Evolutionary conservation across 2,888 invertebrate species (phyloP).

Genomic region (Fissipunctia ypsillon): DNA sequence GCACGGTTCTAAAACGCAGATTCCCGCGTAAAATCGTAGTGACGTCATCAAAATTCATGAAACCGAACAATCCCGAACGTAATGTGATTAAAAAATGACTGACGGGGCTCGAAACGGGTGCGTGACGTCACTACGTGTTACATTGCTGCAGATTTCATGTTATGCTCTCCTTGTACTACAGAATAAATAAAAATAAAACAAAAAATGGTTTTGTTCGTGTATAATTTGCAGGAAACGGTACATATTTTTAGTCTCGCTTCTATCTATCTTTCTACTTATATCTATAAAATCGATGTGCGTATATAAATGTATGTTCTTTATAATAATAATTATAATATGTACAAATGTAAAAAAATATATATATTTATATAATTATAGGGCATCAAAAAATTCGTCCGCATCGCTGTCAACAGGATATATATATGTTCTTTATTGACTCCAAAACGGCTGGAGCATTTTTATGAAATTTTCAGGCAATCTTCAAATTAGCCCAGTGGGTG

Average conservation of each 20-base stretch:
- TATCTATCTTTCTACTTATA: too few relatives aligned
- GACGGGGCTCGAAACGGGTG: slow-evolving; percentile 35
- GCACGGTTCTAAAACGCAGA: slow-evolving; percentile 20
- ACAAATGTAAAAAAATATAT: too few relatives aligned
- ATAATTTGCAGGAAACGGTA: neutral
- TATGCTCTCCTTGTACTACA: slow-evolving; percentile 9
- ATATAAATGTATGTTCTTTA: too few relatives aligned
- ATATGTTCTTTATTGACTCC: too few relatives aligned
- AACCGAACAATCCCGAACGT: slow-evolving; percentile 53
- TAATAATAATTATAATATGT: too few relatives aligned
- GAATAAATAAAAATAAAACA: neutral
- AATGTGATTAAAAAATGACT: slow-evolving; percentile 62
- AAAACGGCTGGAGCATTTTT: too few relatives aligned
- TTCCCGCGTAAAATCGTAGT: slow-evolving; percentile 48
- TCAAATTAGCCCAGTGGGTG: too few relatives aligned
- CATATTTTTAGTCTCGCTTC: neutral
- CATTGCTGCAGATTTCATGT: slow-evolving; percentile 31
- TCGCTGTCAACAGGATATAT: too few relatives aligned
- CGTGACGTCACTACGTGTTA: slow-evolving; percentile 33
- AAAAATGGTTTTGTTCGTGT: neutral
- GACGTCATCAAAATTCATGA: slow-evolving; percentile 64
- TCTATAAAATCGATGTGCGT: too few relatives aligned
- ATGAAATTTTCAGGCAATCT: too few relatives aligned
- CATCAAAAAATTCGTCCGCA: too few relatives aligned
- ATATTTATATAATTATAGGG: too few relatives aligned